phyloP scores from a whole-genome alignment of 2,113 vertebrate species.

The Cebus imitator region DNA sequence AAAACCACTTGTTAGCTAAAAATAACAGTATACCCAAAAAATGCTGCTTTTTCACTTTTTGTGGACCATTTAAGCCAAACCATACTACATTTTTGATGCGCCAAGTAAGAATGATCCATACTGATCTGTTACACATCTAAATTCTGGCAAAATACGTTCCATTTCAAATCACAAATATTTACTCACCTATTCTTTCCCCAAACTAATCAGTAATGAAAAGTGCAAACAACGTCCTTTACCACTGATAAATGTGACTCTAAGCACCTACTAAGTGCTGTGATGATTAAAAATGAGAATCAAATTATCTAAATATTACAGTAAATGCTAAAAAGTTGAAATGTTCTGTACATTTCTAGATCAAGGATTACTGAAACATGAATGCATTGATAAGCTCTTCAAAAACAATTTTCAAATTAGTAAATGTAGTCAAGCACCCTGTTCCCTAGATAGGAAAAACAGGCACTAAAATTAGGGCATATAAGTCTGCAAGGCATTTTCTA shows the following conservation, averaged over 20 bases:
- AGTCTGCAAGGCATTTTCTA: slow-evolving; percentile 37
- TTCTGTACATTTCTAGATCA: slow-evolving; percentile 41
- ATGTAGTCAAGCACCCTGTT: slow-evolving; percentile 55
- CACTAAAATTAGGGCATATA: slow-evolving; percentile 43
- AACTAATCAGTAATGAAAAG: slow-evolving; percentile 42
- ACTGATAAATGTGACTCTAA: slow-evolving; percentile 25
- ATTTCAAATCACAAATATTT: slow-evolving; percentile 60
- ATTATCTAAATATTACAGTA: slow-evolving; percentile 40
- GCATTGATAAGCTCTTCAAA: slow-evolving; percentile 55
- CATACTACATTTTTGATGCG: slow-evolving; percentile 52
- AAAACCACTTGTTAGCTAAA: slow-evolving; percentile 64
- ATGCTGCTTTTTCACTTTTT: slow-evolving; percentile 56
- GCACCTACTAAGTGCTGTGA: slow-evolving; percentile 36
- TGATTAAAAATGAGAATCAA: slow-evolving; percentile 47
- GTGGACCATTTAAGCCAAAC: slow-evolving; percentile 53
- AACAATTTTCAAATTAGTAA: slow-evolving; percentile 56
- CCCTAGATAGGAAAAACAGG: slow-evolving; percentile 51
- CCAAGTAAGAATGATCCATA: slow-evolving; percentile 39
- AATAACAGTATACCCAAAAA: slow-evolving; percentile 44
- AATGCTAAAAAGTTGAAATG: slow-evolving; percentile 38
- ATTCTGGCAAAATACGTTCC: slow-evolving; percentile 40
- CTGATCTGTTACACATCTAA: slow-evolving; percentile 29
- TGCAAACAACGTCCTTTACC: slow-evolving; percentile 35
- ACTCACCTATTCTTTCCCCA: slow-evolving; percentile 1
- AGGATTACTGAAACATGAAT: slow-evolving; percentile 48